Conservation (phyloP, 2,888 invertebrate species). For the Girardia tigrina region DNA sequence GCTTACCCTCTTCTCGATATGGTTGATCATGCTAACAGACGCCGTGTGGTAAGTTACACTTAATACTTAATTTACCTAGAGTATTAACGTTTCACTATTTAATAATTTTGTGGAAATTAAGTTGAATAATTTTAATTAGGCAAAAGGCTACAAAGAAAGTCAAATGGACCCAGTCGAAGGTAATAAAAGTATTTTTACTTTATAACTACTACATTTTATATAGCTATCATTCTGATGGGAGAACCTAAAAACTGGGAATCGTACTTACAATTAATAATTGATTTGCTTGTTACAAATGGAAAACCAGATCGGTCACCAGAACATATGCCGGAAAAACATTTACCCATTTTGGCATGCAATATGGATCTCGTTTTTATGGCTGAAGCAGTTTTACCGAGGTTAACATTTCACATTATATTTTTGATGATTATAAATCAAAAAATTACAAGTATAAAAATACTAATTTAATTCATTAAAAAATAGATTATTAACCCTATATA, state of each 20-base stretch:
- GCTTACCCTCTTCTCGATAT: constrained; percentile 49
- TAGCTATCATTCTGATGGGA: constrained; percentile 47
- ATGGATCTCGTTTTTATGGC: constrained; percentile 51
- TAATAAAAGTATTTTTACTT: background rate
- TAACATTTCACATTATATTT: background rate
- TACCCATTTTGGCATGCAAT: constrained; percentile 50
- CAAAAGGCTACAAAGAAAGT: background rate
- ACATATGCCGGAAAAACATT: constrained; percentile 40
- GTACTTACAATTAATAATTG: constrained; percentile 48
- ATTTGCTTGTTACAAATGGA: constrained; percentile 47
- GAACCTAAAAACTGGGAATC: constrained; percentile 49
- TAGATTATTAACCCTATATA: no score
- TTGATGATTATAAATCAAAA: background rate
- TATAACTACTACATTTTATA: background rate
- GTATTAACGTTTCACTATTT: no score
- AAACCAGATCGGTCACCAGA: constrained; percentile 43
- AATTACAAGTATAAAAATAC: background rate
- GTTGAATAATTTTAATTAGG: background rate
- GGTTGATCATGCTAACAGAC: constrained; percentile 48
- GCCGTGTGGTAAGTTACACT: constrained; percentile 41
- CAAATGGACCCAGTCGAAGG: background rate
- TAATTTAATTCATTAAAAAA: background rate
- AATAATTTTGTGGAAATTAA: no score
- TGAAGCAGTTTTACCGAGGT: constrained; percentile 48
- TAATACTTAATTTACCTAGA: no score